Evolutionary conservation across 1,140 invertebrate genomes (phyloP).

Genomic region (Frieseomelitta varia): DNA sequence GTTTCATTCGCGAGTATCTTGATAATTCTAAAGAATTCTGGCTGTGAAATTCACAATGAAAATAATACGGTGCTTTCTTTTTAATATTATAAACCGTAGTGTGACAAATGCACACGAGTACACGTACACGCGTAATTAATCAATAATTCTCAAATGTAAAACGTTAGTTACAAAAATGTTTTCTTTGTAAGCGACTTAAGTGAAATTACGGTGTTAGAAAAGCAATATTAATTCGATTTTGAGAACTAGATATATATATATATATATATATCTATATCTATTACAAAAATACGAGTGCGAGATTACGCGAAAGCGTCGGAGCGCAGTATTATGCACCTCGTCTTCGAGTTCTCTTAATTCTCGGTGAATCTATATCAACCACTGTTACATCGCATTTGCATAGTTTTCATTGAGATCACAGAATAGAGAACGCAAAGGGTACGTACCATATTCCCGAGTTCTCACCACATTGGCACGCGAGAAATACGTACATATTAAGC

Average conservation of each 20-base stretch:
- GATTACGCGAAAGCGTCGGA: slow-evolving; percentile 2
- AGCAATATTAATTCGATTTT: neutral
- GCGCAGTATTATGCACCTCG: slow-evolving; percentile 14
- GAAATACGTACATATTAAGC: slow-evolving; percentile 49
- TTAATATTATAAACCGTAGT: too few species aligned
- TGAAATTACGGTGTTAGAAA: neutral
- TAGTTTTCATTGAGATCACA: slow-evolving; percentile 52
- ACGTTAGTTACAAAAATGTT: neutral
- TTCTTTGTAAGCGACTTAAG: neutral
- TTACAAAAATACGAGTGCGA: neutral
- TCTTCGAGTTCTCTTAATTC: neutral
- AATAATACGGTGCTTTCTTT: too few species aligned
- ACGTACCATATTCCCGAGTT: slow-evolving; percentile 21
- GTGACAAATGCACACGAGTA: too few species aligned
- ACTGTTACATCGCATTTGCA: slow-evolving; percentile 35
- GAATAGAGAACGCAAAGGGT: slow-evolving; percentile 28
- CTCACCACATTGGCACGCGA: slow-evolving; percentile 11
- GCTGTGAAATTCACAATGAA: too few species aligned
- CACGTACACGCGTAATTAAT: neutral
- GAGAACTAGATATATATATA: too few species aligned
- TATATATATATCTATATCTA: neutral
- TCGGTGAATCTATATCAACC: neutral
- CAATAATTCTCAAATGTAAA: neutral
- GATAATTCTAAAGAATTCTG: too few species aligned
- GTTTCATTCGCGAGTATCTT: neutral